phyloP scores from a whole-genome alignment of 30 jellyfish, hydroid and myxozoan genomes.

The Catostylus mosaicus region DNA sequence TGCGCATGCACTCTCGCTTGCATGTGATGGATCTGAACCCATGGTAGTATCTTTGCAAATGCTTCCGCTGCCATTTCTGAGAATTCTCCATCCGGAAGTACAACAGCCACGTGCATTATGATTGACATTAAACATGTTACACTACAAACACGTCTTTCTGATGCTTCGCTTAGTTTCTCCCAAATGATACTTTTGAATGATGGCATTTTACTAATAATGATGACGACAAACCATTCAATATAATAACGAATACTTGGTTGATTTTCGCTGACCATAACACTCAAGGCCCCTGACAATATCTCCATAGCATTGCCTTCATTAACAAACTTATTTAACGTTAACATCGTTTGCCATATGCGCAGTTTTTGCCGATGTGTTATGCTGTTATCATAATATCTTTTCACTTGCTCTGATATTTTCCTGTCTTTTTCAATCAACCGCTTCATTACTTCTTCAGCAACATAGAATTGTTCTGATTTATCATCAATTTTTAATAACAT shows the following conservation, averaged over 20 bases:
- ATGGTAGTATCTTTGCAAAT: constrained; percentile 65
- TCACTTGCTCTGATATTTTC: constrained; percentile 21
- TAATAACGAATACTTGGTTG: constrained; percentile 90
- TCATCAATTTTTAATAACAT: constrained; percentile 34
- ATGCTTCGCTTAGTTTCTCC: constrained; percentile 70
- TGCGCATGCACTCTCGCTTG: constrained; percentile 89
- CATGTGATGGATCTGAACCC: constrained; percentile 97
- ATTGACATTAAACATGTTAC: constrained; percentile 73
- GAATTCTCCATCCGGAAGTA: constrained; percentile 57
- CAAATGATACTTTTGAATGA: constrained; percentile 36
- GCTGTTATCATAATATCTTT: constrained; percentile 80
- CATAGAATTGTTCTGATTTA: background rate
- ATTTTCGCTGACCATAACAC: constrained; percentile 56
- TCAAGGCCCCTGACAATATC: constrained; percentile 22
- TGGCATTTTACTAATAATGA: constrained; percentile 47
- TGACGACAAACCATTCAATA: constrained; percentile 82
- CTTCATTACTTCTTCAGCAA: constrained; percentile 36
- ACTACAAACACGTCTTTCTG: constrained; percentile 75
- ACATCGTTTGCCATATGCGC: constrained; percentile 86
- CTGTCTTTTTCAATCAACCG: constrained; percentile 58
- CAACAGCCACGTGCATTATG: constrained; percentile 61
- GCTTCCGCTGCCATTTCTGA: constrained; percentile 68
- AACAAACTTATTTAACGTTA: constrained; percentile 39
- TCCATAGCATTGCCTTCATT: constrained; percentile 35
- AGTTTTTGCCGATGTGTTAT: constrained; percentile 87